These are phyloP conservation scores for Daubentonia madagascariensis DNA, from an alignment of 2,113 vertebrate species.

Conservation along the genomic window DNA sequence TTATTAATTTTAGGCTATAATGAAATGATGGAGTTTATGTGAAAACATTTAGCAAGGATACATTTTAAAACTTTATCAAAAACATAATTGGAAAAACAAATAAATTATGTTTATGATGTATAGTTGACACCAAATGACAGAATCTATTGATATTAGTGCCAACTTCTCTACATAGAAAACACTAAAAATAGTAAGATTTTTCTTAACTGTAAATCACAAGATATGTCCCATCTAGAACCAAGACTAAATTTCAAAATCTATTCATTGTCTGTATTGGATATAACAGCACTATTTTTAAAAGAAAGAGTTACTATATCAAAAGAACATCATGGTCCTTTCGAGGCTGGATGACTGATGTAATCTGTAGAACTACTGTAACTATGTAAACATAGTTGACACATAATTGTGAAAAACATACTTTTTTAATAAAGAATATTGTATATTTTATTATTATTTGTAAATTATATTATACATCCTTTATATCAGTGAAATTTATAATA, in stretches of 20 bases:
- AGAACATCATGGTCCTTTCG: neutral
- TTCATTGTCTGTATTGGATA: neutral
- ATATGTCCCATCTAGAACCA: neutral
- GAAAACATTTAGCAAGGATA: neutral
- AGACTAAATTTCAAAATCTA: neutral
- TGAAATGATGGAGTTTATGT: neutral
- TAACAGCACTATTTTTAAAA: neutral
- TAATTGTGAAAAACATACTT: too few relatives aligned
- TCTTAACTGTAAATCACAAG: neutral
- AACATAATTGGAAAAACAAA: neutral
- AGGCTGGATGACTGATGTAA: neutral
- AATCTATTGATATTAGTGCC: neutral
- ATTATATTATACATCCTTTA: neutral
- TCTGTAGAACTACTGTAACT: neutral
- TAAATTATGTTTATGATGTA: neutral
- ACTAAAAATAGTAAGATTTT: neutral
- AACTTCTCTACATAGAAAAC: neutral
- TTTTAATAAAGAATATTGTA: neutral
- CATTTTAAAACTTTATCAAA: neutral
- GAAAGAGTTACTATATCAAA: neutral
- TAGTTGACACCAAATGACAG: neutral
- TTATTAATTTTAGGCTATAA: neutral
- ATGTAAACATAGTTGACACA: neutral
- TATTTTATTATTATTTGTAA: constrained; percentile 24
- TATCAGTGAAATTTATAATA: neutral